phyloP scores from a whole-genome alignment of 2,888 invertebrate species.

The Pammene aurita region DNA sequence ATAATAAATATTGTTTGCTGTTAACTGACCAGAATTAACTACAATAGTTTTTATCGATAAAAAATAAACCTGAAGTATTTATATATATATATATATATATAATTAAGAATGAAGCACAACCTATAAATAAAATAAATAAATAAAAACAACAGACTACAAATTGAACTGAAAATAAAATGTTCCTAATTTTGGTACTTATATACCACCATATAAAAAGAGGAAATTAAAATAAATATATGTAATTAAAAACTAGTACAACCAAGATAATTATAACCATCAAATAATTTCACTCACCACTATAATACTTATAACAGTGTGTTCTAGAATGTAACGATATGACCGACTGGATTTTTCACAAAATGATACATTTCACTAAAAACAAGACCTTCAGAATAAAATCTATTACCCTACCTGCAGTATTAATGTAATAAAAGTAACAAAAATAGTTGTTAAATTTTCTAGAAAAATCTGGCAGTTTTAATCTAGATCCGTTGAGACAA shows the following conservation, averaged over 20 bases:
- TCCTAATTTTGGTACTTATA: no score
- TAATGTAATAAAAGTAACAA: neutral
- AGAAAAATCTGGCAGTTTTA: constrained; percentile 7
- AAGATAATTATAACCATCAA: neutral
- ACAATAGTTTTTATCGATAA: neutral
- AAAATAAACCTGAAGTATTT: no score
- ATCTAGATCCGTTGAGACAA: constrained; percentile 10
- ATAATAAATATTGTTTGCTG: no score
- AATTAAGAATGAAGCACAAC: constrained; percentile 1
- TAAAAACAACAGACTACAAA: no score
- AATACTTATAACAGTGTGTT: neutral
- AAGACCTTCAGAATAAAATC: no score
- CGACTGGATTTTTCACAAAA: neutral
- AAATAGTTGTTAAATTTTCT: neutral
- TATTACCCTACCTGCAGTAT: no score
- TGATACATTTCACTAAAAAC: no score
- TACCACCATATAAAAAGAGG: no score
- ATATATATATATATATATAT: no score
- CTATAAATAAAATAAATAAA: constrained; percentile 8
- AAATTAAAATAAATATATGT: no score
- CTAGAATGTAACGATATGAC: neutral
- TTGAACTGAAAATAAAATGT: no score
- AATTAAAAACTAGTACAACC: constrained; percentile 12
- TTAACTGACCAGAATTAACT: neutral
- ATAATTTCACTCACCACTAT: neutral